Percentiles rank a stretch among this genome's conserved stretches.
Evolutionary conservation across 2,797 vertebrate species (phyloP).

Genomic region (Morelia viridis): DNA sequence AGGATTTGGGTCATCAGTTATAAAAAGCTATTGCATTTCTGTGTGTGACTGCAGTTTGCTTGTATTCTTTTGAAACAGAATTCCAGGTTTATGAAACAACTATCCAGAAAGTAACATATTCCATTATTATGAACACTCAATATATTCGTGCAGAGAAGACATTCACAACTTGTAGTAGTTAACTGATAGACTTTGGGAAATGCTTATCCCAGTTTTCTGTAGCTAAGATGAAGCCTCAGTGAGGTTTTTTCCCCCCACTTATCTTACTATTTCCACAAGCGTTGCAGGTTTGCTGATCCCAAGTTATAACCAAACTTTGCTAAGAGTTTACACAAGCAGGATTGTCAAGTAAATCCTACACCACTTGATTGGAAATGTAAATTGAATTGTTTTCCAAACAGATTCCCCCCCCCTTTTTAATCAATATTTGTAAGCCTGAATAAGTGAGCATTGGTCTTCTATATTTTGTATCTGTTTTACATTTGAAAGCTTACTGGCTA

Average conservation of each 20-base stretch:
- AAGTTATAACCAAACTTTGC: slow-evolving; percentile 4
- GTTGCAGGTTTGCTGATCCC: too few species aligned
- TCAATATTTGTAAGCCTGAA: slow-evolving; percentile 43
- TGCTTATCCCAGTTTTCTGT: background rate
- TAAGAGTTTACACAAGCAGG: slow-evolving; percentile 16
- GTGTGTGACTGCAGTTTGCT: background rate
- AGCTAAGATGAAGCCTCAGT: background rate
- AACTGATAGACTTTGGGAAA: background rate
- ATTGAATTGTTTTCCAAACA: slow-evolving; percentile 44
- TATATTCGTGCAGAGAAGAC: background rate
- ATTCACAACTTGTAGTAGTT: too few species aligned
- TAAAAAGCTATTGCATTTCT: slow-evolving; percentile 27
- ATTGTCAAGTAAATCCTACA: slow-evolving; percentile 24
- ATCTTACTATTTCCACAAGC: too few species aligned
- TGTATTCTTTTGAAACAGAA: background rate
- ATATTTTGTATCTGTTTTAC: slow-evolving; percentile 11
- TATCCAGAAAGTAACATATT: too few species aligned
- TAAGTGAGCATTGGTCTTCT: slow-evolving; percentile 41
- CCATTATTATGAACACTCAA: background rate
- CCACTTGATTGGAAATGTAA: slow-evolving; percentile 46
- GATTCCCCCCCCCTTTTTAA: slow-evolving; percentile 41
- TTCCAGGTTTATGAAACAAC: background rate
- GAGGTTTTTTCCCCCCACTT: too few species aligned
- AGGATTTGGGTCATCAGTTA: background rate
- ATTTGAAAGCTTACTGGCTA: slow-evolving; percentile 45